Evolutionary conservation across 2,888 invertebrate genomes (phyloP).

Genomic region (Oeneis ivallda): DNA sequence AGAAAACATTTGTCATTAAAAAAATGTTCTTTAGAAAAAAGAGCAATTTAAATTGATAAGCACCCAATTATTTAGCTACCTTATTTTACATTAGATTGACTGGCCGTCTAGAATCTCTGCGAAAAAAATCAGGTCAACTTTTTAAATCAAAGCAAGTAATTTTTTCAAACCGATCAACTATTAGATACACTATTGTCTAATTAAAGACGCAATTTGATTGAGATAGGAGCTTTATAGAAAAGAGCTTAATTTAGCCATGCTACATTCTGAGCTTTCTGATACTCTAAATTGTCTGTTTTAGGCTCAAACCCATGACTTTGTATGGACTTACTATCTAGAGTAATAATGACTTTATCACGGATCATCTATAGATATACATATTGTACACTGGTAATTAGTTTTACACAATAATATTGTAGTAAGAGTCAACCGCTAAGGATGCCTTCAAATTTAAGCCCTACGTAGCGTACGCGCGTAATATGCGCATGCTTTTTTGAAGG

Average conservation of each 20-base stretch:
- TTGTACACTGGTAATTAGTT: background rate
- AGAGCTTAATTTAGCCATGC: constrained; percentile 4
- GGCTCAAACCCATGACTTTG: background rate
- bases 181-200: background rate
- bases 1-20: constrained; percentile 44
- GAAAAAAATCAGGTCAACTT: background rate
- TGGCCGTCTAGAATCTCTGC: constrained; percentile 34
- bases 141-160: background rate
- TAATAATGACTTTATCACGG: background rate
- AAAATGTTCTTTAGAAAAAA: constrained; percentile 34
- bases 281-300: background rate
- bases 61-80: constrained; percentile 47
- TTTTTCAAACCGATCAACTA: background rate
- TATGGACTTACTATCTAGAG: background rate
- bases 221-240: constrained; percentile 4
- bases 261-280: background rate
- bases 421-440: background rate
- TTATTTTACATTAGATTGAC: constrained; percentile 39
- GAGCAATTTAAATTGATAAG: constrained; percentile 43
- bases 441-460: too few relatives aligned
- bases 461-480: too few relatives aligned
- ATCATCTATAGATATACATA: too few relatives aligned
- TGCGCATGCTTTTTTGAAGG: too few relatives aligned
- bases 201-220: background rate
- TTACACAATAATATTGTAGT: background rate